These are phyloP conservation scores for Molanna angustata DNA, from an alignment of 2,888 invertebrate species.

Conservation along the genomic window DNA sequence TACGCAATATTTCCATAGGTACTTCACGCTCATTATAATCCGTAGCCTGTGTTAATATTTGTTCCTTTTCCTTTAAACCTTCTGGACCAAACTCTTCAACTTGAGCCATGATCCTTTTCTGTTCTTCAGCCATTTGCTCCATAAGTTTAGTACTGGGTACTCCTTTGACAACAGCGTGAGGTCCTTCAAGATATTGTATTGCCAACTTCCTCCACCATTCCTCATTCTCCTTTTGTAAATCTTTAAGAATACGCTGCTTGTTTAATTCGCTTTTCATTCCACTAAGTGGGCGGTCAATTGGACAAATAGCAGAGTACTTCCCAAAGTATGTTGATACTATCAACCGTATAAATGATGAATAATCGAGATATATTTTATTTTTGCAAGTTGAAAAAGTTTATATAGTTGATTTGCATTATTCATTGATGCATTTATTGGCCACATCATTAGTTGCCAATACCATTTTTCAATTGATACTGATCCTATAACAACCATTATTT, in stretches of 20 bases:
- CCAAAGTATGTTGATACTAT: too few relatives aligned
- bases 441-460: too few relatives aligned
- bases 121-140: constrained; percentile 66
- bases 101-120: constrained; percentile 66
- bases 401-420: too few relatives aligned
- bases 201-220: constrained; percentile 73
- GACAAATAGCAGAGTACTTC: too few relatives aligned
- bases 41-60: constrained; percentile 65
- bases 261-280: too few relatives aligned
- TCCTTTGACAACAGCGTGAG: constrained; percentile 61
- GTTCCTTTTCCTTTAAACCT: constrained; percentile 65
- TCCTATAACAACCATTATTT: too few relatives aligned
- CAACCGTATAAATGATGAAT: too few relatives aligned
- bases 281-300: too few relatives aligned
- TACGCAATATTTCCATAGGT: constrained; percentile 66
- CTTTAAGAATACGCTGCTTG: constrained; percentile 59
- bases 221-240: constrained; percentile 59
- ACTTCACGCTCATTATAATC: constrained; percentile 74
- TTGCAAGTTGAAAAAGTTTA: too few relatives aligned
- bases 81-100: constrained; percentile 60
- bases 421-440: too few relatives aligned
- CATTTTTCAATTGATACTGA: too few relatives aligned
- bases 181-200: constrained; percentile 64
- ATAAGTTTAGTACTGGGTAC: constrained; percentile 52
- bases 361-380: too few relatives aligned